Evolutionary conservation across 1,140 invertebrate genomes (phyloP).

Genomic region (Orchestia grillus): DNA sequence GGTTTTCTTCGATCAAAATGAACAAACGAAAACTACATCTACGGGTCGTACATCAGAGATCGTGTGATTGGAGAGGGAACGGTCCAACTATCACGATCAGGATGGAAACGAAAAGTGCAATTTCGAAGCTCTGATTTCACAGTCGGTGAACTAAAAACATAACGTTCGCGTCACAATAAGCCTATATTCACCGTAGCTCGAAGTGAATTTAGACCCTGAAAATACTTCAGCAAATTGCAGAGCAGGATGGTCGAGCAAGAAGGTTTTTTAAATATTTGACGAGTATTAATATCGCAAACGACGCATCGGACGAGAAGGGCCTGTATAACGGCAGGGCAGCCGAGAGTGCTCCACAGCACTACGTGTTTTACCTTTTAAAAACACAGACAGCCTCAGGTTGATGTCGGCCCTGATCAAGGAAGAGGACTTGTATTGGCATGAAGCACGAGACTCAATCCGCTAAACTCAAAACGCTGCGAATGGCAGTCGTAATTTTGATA

Average conservation of each 20-base stretch:
- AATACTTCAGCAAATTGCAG: neutral
- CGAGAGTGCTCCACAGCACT: neutral
- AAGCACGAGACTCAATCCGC: neutral
- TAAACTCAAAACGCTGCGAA: neutral
- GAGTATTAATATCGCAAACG: neutral
- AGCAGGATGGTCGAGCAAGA: neutral
- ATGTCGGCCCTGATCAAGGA: neutral
- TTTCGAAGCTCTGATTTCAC: too few species aligned
- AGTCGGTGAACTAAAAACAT: too few species aligned
- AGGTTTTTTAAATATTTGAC: neutral
- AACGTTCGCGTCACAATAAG: too few species aligned
- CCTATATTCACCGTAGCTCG: too few species aligned
- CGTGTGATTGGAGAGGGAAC: too few species aligned
- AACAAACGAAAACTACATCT: too few species aligned
- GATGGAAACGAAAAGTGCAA: too few species aligned
- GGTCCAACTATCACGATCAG: too few species aligned
- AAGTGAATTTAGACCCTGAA: neutral
- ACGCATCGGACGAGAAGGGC: neutral
- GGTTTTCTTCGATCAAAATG: too few species aligned
- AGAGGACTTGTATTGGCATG: neutral
- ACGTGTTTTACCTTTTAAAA: neutral
- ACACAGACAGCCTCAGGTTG: neutral
- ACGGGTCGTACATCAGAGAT: too few species aligned
- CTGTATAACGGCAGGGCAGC: neutral
- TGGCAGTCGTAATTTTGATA: neutral